These are phyloP conservation scores for Macaca mulatta DNA, from an alignment of 2,113 vertebrate genomes.

Conservation along the genomic window DNA sequence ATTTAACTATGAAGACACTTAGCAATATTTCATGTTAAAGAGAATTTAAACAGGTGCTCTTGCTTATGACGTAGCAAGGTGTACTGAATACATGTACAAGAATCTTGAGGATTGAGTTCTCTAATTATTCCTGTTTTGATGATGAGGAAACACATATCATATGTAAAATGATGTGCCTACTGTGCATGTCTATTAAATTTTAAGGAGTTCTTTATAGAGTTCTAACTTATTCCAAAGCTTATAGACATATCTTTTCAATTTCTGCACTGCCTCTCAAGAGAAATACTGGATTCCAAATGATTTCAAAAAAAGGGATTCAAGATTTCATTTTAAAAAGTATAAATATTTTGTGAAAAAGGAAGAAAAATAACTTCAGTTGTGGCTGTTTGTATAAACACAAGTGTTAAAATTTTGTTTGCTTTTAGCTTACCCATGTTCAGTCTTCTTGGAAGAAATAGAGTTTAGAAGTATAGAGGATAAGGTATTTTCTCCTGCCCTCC, in stretches of 20 bases:
- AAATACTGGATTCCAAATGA: neutral
- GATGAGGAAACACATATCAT: too few species aligned
- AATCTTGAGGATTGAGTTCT: neutral
- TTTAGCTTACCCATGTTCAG: neutral
- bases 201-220: neutral
- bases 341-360: neutral
- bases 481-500: neutral
- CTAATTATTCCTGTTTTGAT: neutral
- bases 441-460: neutral
- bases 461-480: accelerated
- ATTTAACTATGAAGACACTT: neutral
- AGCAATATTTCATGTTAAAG: neutral
- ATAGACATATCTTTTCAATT: neutral
- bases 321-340: neutral
- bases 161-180: neutral
- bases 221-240: neutral
- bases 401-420: neutral
- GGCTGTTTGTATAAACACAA: neutral
- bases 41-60: neutral
- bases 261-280: neutral
- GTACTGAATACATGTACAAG: neutral
- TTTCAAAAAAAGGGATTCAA: neutral
- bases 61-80: neutral
- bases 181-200: too few species aligned
- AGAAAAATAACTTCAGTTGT: neutral